phyloP scores from a whole-genome alignment of 2,113 vertebrate species.

The Cygnus buccinator region DNA sequence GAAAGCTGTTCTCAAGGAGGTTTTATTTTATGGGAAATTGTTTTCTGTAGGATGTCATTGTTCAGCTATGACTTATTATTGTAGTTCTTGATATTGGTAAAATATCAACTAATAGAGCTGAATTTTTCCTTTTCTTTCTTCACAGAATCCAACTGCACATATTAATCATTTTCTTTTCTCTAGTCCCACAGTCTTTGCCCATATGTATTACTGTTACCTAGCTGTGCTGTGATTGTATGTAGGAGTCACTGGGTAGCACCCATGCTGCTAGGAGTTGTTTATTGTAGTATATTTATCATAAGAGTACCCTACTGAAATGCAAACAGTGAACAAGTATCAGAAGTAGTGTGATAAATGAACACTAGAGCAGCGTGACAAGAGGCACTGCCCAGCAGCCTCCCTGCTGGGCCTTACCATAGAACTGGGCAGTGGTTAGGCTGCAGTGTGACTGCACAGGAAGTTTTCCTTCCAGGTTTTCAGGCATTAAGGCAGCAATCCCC shows the following conservation, averaged over 20 bases:
- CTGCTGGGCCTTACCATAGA: background rate
- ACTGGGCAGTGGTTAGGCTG: background rate
- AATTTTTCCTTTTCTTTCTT: background rate
- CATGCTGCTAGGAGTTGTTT: background rate
- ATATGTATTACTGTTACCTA: fast-evolving
- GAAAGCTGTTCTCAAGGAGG: background rate
- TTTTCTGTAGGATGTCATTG: background rate
- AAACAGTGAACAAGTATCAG: background rate
- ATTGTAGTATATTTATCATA: background rate
- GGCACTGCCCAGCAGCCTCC: background rate
- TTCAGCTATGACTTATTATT: background rate
- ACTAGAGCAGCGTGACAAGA: background rate
- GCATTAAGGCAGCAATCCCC: background rate
- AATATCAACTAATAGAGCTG: background rate
- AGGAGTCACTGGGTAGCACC: background rate
- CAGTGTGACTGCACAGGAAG: background rate
- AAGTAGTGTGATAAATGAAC: background rate
- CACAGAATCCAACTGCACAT: background rate
- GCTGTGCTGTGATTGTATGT: background rate
- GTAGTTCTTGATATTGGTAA: background rate
- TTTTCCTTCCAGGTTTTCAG: background rate
- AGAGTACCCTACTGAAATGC: background rate
- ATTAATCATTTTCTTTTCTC: background rate
- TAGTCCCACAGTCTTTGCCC: background rate
- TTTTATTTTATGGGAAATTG: background rate